Conservation (phyloP, 2,888 invertebrate species). For the Lucinisca nassula region DNA sequence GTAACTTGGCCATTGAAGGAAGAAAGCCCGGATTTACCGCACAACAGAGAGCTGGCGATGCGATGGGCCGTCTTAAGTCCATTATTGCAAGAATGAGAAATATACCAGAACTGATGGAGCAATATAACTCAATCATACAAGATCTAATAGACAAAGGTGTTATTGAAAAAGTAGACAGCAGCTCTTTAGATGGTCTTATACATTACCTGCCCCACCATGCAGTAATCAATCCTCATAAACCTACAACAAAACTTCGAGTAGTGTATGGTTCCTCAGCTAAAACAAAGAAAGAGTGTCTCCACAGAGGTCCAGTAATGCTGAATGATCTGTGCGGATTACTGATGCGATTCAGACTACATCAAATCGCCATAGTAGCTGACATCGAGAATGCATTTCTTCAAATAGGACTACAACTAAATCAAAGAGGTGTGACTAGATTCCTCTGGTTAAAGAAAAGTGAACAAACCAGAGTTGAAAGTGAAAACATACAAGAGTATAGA, state of each 20-base stretch:
- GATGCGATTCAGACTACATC: too few species aligned
- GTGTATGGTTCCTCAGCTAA: conserved; percentile 21
- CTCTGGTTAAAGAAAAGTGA: too few species aligned
- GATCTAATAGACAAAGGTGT: conserved; percentile 28
- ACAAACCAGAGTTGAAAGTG: too few species aligned
- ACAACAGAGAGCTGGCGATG: conserved; percentile 28
- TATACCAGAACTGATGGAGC: conserved; percentile 31
- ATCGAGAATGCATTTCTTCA: too few species aligned
- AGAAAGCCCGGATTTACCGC: conserved; percentile 1
- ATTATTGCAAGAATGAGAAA: conserved; percentile 3
- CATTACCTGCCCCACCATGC: conserved; percentile 39
- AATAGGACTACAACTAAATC: too few species aligned
- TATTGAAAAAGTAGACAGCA: conserved; percentile 21
- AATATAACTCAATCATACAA: conserved; percentile 35
- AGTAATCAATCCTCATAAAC: conserved; percentile 7
- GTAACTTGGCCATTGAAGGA: conserved; percentile 45
- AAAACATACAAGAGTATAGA: too few species aligned
- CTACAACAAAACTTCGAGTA: conserved; percentile 5
- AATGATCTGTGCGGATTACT: too few species aligned
- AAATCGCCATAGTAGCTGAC: too few species aligned
- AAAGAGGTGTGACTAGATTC: too few species aligned
- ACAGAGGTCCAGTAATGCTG: too few species aligned
- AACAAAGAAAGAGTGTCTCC: too few species aligned
- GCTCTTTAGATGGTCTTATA: background rate
- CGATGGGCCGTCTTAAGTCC: conserved; percentile 31